Percentiles rank a stretch among this genome's conserved stretches.
Evolutionary conservation across 2,888 invertebrate genomes (phyloP).

Genomic region (Itoplectis maculator): DNA sequence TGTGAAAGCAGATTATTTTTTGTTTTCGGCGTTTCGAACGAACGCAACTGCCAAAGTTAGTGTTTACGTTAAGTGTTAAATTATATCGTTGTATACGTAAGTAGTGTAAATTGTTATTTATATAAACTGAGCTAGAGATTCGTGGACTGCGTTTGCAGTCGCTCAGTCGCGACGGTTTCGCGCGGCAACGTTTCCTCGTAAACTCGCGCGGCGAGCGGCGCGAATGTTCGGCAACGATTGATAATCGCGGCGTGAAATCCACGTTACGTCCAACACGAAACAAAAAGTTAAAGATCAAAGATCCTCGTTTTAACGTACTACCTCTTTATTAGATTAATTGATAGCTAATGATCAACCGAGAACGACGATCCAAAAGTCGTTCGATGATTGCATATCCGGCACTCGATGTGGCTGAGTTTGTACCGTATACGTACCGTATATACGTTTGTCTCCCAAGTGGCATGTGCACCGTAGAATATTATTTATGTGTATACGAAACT

Average conservation of each 20-base stretch:
- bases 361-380: slow-evolving; percentile 41
- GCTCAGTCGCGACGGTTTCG: slow-evolving; percentile 8
- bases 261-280: slow-evolving; percentile 30
- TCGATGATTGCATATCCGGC: slow-evolving; percentile 39
- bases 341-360: slow-evolving; percentile 34
- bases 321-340: slow-evolving; percentile 58
- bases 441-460: slow-evolving; percentile 46
- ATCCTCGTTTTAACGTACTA: slow-evolving; percentile 54
- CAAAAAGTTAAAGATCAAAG: slow-evolving; percentile 37
- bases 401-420: slow-evolving; percentile 52
- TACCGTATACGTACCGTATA: slow-evolving; percentile 24
- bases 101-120: slow-evolving; percentile 49
- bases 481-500: slow-evolving; percentile 16
- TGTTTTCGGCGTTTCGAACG: slow-evolving; percentile 37
- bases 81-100: slow-evolving; percentile 36
- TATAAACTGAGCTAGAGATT: slow-evolving; percentile 53
- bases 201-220: slow-evolving; percentile 11
- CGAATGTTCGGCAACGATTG: too few relatives aligned
- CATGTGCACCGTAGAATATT: slow-evolving; percentile 54
- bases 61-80: slow-evolving; percentile 57
- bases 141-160: slow-evolving; percentile 41
- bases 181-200: neutral
- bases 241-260: slow-evolving; percentile 22
- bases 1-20: slow-evolving; percentile 32
- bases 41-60: slow-evolving; percentile 78